Base-by-base conservation (phyloP, 92 coral and sea anemone genomes). In the Porites evermanni region DNA sequence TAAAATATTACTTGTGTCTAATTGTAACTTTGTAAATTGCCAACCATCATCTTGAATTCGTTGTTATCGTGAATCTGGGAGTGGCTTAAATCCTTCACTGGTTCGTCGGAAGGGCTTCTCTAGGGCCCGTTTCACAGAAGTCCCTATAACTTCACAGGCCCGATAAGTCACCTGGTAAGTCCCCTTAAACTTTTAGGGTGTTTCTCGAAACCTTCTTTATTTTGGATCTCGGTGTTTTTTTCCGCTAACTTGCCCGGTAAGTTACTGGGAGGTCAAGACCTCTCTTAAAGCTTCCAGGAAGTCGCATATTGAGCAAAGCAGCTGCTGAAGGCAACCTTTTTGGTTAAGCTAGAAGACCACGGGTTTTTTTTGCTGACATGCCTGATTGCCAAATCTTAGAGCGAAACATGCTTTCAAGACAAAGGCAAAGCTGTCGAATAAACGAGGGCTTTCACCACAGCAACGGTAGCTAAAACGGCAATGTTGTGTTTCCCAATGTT, bases 151-250 rank as follows among this genome's bases (percentile, higher is more conserved):
- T 26, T 26, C 32, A 26, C 72, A 50, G 80, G 67, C 80, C 80
- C 80, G 80, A 1, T 54, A 76, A 76, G 67, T 76, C 24, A 20
- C 80, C 80, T 50, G 65, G 66, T 76, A 76, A 76, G 50, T 76
- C 64, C 80, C 65, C 51, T 66, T 51, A 51, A 76, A 56, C 51
- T 76, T 19, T 76, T 54, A 44, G 51, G 80, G 80, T 76, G 80
- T 76, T 76, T 56, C 80, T 20, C 80, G 50, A 76, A 76, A 14
- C 47, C 9, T 24, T 67, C 80, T 6, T 23, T 19, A 13, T 72
- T 51, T 18, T 47, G 11, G 50, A 72, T 51, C 77, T 60, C 59
- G 77, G 23, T 72, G 14, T 26, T 16, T 18, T 72, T 47, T 72
- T 60, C 77, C 77, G 60, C 61, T 72, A 72, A 72, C 60, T 47